phyloP scores from a whole-genome alignment of 2,113 vertebrate genomes.

The Rhynchopsitta pachyrhyncha region DNA sequence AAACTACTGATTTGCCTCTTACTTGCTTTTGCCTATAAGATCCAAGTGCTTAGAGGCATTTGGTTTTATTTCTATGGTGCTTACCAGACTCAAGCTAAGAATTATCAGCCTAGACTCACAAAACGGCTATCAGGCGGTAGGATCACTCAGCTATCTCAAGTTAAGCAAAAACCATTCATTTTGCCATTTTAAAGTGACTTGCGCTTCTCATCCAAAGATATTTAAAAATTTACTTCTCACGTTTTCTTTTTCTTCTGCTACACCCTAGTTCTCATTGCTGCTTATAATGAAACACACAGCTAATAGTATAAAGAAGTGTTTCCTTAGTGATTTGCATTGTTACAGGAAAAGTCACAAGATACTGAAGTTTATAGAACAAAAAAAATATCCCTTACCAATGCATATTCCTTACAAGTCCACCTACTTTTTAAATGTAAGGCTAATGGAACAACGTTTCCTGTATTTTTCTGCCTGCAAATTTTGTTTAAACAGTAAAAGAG shows the following conservation, averaged over 20 bases:
- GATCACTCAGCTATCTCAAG: not conserved
- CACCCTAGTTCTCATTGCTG: not conserved
- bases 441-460: not conserved
- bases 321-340: not conserved
- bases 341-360: not conserved
- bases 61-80: not conserved
- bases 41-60: not conserved
- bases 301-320: not conserved
- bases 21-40: not conserved
- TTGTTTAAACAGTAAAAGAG: not conserved
- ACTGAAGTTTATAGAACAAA: not conserved
- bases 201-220: not conserved
- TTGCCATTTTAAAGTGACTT: not conserved
- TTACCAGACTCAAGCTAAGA: conserved; percentile 2
- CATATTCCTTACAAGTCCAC: not conserved
- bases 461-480: not conserved
- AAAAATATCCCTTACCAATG: not conserved
- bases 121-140: not conserved
- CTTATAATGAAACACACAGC: not conserved
- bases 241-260: not conserved
- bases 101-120: not conserved
- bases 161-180: not conserved
- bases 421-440: not conserved
- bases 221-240: not conserved
- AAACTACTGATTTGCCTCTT: conserved; percentile 3